Evolutionary conservation across 2,888 invertebrate species (phyloP), one percentile per base, ranked within the genome.

Genomic region (Euclidia mi): DNA sequence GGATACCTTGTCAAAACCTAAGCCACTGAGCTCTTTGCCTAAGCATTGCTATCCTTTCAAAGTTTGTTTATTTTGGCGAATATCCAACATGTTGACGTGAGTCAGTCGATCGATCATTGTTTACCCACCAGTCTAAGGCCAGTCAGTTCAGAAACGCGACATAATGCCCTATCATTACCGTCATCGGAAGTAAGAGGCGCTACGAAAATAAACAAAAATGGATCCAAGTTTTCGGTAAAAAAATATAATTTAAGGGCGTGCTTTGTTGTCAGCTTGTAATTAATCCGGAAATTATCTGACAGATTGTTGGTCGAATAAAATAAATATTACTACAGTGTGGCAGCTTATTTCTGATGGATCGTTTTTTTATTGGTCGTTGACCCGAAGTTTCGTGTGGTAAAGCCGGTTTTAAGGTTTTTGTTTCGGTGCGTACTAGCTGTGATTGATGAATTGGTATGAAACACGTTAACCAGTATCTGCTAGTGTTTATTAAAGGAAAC

Each of bases 121-220:
- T 58, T 48, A 51, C 56, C 46, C 52, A 48, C 47, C 41, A 56
- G 43, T 61, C 61, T 63, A 58, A 56, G 58, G 63, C 43, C 62
- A 58, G 57, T 71, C 68, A 56, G 50, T 72, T 69, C 38, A 46
- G 48, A 58, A 37, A 35, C 17, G 41, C 43, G 41, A 40, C 55
- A 60, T 65, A 56, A 63, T 63, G 61, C 43, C 61, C 51, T 53
- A 69, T 71, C 64, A 69, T 56, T 63, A 56, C 56, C 58, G 48
- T 43, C 68, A 58, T 67, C 68, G 72, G 56, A 71, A 69, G 58
- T 71, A 53, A 68, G 52, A 9, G 51, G 43, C 38, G 31, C 41
- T 38, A 17, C 44, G n/a, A 37, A 34, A 63, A 58, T 57, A 50
- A 62, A 56, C 51, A 50, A 17, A 55, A 70, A 46, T 38, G 49